phyloP scores from a whole-genome alignment of 2,113 vertebrate species.

The Rhizomys pruinosus region DNA sequence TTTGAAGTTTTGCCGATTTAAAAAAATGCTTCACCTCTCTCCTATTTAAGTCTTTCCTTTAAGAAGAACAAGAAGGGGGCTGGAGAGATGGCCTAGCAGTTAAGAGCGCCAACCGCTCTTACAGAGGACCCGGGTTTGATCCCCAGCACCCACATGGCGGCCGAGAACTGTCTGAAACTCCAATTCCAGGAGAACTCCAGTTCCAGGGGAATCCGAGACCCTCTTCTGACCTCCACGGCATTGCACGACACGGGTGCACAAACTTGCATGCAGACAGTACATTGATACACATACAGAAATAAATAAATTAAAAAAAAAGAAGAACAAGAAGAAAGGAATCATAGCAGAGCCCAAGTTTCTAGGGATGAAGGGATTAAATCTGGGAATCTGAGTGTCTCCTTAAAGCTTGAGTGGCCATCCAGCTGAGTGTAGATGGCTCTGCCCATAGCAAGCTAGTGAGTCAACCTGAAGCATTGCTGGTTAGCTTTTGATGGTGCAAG shows the following conservation, averaged over 20 bases:
- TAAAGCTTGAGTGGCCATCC: constrained; percentile 31
- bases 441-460: constrained; percentile 28
- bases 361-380: constrained; percentile 57
- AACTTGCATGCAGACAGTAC: too few species aligned
- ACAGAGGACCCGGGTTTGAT: too few species aligned
- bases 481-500: constrained; percentile 52
- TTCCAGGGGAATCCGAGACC: too few species aligned
- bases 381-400: constrained; percentile 51
- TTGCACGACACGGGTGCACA: too few species aligned
- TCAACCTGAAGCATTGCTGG: constrained; percentile 36
- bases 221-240: too few species aligned
- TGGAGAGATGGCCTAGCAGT: too few species aligned
- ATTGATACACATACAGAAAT: too few species aligned
- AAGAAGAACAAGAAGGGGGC: constrained; percentile 36
- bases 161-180: too few species aligned
- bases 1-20: neutral
- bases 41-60: constrained; percentile 29
- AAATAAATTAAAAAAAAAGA: too few species aligned
- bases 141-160: too few species aligned
- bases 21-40: constrained; percentile 31
- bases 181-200: too few species aligned
- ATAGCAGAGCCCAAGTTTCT: constrained; percentile 14
- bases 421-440: constrained; percentile 2
- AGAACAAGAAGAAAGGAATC: constrained; percentile 47
- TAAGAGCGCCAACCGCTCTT: too few species aligned